Base-by-base conservation (phyloP, 2,888 invertebrate species). In the Stenoptilia bipunctidactyla region DNA sequence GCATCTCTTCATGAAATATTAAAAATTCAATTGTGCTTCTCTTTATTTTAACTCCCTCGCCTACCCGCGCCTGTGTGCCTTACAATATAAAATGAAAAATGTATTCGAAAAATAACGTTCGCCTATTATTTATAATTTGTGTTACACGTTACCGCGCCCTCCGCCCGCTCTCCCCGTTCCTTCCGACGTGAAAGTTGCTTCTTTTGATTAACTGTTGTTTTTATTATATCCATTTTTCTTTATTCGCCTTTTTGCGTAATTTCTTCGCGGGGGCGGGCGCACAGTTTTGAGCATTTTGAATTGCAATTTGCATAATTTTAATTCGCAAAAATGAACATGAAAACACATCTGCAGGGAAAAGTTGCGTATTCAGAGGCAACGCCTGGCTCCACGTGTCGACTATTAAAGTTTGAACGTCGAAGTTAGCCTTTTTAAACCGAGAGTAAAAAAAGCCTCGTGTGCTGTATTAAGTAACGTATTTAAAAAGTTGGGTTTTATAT, bases 11-110 rank as follows among this genome's bases (percentile, higher is more conserved):
- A 80, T 83, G 77, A 80, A 83, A 85, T 83, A 84, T 85, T 83
- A 82, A 83, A 84, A 82, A 83, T 82, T 82, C 80, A 82, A 82
- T 83, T 80, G 84, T 80, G 77, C 76, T 80, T 76, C 83, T 83
- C 80, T 84, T 82, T 85, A 84, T 83, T 82, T 80, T 77, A 76
- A 74, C 77, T 69, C 76, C 76, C 74, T 69, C 66, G 57, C 69
- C 65, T 53, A 60, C 67, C 70, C 62, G 52, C 57, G 54, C 60
- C 58, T 63, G 61, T 65, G 65, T 64, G 62, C 64, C 63, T 64
- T 71, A 80, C 73, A 77, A 76, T 76, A 77, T 74, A 75, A 79
- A 82, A 82, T 82, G 76, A 80, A 77, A 82, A 77, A 82, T 80
- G 73, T 80, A 76, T 80, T 72, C 67, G 68, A 68, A 71, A 79